These are phyloP conservation scores for Eriosoma lanigerum DNA, from an alignment of 1,140 invertebrate species.

Conservation along the genomic window DNA sequence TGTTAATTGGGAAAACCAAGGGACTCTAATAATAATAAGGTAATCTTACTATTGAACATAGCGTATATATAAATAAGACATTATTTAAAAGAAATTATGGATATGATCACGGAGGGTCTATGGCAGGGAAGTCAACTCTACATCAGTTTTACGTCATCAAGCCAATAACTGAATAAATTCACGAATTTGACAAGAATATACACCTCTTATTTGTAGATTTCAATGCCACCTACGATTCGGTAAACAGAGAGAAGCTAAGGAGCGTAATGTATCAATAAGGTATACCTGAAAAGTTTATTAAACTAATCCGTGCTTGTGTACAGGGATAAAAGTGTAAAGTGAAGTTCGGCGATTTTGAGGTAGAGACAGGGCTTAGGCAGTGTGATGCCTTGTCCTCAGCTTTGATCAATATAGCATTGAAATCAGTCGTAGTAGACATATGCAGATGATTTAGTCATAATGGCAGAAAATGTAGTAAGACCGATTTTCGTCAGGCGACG, in stretches of 20 bases:
- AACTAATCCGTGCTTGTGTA: neutral
- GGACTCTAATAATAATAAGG: too few relatives aligned
- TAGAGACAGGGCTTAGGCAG: neutral
- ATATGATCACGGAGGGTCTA: slow-evolving; percentile 26
- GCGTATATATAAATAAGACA: too few relatives aligned
- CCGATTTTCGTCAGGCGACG: too few relatives aligned
- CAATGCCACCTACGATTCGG: slow-evolving; percentile 3
- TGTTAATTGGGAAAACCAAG: too few relatives aligned
- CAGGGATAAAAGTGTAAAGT: neutral
- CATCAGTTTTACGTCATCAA: neutral
- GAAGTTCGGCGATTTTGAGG: neutral
- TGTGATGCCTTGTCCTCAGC: too few relatives aligned
- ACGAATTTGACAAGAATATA: slow-evolving; percentile 30
- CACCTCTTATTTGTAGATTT: slow-evolving; percentile 42
- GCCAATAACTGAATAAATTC: neutral
- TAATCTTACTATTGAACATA: too few relatives aligned
- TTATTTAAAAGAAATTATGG: too few relatives aligned
- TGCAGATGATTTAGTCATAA: too few relatives aligned
- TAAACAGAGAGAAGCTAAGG: neutral
- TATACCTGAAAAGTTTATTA: neutral
- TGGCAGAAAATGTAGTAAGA: too few relatives aligned
- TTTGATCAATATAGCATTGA: too few relatives aligned
- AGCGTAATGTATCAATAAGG: neutral
- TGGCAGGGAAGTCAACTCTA: neutral
- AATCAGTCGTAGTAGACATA: too few relatives aligned